Conservation (phyloP, 2,113 vertebrate genomes). For the Megaleporinus macrocephalus region DNA sequence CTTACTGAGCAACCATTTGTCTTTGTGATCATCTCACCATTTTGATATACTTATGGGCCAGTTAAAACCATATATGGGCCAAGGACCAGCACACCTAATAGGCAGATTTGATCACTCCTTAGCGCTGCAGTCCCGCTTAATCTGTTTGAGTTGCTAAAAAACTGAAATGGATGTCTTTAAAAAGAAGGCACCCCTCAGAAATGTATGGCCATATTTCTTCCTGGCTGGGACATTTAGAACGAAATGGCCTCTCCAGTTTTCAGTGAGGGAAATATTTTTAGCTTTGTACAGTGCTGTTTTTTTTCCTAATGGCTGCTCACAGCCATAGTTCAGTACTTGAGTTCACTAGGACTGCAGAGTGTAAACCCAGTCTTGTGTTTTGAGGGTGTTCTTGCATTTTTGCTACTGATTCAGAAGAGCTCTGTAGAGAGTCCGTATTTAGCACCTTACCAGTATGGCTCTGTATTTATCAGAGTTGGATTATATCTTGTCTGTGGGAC, state of each 20-base stretch:
- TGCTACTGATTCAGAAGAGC: conserved; percentile 45
- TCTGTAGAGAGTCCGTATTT: not conserved
- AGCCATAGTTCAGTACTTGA: not conserved
- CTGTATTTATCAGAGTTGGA: conserved; percentile 14
- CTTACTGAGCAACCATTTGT: not conserved
- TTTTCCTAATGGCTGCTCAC: not conserved
- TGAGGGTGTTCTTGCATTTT: conserved; percentile 27
- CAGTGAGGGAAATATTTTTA: not conserved
- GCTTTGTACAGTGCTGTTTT: not conserved
- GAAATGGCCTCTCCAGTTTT: not conserved
- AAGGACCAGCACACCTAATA: not conserved
- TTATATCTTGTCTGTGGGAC: not conserved
- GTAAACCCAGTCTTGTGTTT: conserved; percentile 16
- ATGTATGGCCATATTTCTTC: not conserved
- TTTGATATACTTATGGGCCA: not conserved
- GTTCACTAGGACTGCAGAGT: not conserved
- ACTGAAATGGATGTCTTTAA: too few relatives aligned
- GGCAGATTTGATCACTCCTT: not conserved
- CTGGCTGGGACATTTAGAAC: not conserved
- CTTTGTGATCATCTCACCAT: not conserved
- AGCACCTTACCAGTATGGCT: conserved; percentile 46
- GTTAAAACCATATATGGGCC: not conserved
- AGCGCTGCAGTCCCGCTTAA: too few relatives aligned
- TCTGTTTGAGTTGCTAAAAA: not conserved
- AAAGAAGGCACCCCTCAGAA: not conserved